Evolutionary conservation across 2,113 vertebrate genomes (phyloP).

Genomic region (Microcebus murinus): DNA sequence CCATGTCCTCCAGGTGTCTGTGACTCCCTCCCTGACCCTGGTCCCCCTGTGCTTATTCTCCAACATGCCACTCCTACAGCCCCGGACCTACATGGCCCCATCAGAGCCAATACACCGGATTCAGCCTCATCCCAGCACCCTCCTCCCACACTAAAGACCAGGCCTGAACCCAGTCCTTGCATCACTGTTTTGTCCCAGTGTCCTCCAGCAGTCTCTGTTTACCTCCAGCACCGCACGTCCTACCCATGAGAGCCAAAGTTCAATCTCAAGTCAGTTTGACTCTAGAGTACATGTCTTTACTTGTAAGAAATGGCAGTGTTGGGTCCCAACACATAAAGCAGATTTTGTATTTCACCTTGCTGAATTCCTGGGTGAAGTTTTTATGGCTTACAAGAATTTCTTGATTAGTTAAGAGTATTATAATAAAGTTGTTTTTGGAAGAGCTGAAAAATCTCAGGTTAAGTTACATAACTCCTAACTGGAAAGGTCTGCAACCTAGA

Average conservation of each 20-base stretch:
- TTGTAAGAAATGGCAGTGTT: not conserved
- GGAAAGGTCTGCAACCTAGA: not conserved
- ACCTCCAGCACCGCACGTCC: not conserved
- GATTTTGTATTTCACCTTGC: not conserved
- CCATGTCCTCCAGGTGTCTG: not conserved
- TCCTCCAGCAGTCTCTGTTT: not conserved
- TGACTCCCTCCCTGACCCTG: too few species aligned
- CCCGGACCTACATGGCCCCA: accelerated
- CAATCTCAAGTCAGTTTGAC: not conserved
- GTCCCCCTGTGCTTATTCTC: too few species aligned
- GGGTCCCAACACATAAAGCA: not conserved
- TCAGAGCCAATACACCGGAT: not conserved
- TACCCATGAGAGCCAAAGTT: not conserved
- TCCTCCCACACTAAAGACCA: not conserved
- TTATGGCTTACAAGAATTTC: not conserved
- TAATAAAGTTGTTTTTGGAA: not conserved
- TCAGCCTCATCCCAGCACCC: not conserved
- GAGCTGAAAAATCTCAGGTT: not conserved
- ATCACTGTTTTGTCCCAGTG: not conserved
- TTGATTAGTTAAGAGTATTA: not conserved
- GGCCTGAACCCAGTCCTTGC: not conserved
- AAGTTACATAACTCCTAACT: not conserved
- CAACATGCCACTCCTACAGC: not conserved
- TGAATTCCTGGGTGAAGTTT: not conserved
- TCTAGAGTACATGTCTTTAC: not conserved